Percentiles rank a stretch among this genome's conserved stretches.
Evolutionary conservation across 2,797 vertebrate species (phyloP).

Genomic region (Mus caroli): DNA sequence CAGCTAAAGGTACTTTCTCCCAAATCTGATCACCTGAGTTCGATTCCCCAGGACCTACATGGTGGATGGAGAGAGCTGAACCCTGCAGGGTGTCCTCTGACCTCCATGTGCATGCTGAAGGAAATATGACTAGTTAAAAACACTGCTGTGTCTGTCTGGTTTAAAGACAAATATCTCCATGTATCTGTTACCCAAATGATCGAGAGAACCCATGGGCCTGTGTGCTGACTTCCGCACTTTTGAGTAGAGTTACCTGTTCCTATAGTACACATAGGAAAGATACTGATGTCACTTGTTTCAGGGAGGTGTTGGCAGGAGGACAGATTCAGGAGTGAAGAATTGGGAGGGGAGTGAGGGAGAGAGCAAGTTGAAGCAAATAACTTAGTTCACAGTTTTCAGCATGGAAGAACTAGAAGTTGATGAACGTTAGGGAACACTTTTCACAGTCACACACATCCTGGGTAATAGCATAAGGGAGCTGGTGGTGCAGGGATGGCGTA

Average conservation of each 20-base stretch:
- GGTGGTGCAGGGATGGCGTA: not conserved
- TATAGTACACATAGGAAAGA: not conserved
- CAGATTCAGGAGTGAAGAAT: no score
- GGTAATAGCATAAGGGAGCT: not conserved
- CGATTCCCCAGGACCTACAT: not conserved
- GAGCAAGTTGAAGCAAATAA: not conserved
- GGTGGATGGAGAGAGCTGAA: not conserved
- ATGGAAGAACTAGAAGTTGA: not conserved
- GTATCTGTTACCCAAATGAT: not conserved
- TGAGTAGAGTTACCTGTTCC: not conserved
- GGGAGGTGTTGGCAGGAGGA: not conserved
- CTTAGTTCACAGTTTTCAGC: not conserved
- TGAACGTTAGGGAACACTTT: not conserved
- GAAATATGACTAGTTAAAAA: not conserved
- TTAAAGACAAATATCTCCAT: not conserved
- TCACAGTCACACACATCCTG: not conserved
- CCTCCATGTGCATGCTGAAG: not conserved
- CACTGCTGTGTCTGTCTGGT: not conserved
- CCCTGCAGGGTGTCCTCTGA: not conserved
- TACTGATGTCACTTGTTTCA: not conserved
- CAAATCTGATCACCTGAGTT: not conserved
- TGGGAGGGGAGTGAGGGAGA: not conserved
- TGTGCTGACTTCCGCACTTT: no score
- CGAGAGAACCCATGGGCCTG: no score
- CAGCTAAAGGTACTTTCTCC: not conserved